phyloP scores from a whole-genome alignment of 2,113 vertebrate species.

The Chionis minor region DNA sequence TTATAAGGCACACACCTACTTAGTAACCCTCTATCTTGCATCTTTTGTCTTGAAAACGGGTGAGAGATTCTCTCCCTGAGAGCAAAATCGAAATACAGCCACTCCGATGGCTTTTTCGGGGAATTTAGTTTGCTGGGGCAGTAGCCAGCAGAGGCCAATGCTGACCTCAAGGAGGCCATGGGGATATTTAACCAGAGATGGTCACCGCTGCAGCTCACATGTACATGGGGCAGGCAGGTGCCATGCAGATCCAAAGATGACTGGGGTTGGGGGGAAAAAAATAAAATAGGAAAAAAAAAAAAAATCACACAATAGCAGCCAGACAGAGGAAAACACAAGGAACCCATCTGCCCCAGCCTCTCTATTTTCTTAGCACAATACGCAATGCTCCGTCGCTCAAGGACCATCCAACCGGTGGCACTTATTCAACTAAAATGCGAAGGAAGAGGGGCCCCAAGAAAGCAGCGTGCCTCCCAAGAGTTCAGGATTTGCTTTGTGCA shows the following conservation, averaged over 20 bases:
- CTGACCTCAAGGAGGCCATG: background rate
- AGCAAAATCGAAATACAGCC: background rate
- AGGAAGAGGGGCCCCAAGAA: background rate
- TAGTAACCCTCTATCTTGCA: background rate
- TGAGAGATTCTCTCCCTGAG: background rate
- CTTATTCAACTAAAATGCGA: background rate
- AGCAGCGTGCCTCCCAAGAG: background rate
- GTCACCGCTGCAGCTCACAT: background rate
- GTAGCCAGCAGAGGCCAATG: accelerated
- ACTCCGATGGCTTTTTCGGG: background rate
- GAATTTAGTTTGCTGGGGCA: background rate
- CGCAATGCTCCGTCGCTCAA: accelerated
- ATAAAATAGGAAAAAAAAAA: too few species aligned
- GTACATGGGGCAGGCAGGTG: background rate
- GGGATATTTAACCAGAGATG: background rate
- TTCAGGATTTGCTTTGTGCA: background rate
- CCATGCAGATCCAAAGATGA: background rate
- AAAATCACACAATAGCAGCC: background rate
- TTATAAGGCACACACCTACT: background rate
- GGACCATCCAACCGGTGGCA: background rate
- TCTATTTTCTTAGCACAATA: background rate
- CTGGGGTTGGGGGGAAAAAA: background rate
- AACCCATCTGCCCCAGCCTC: background rate
- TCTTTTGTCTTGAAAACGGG: background rate
- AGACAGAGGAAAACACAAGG: background rate